These are phyloP conservation scores for Tetrax tetrax DNA, from an alignment of 2,113 vertebrate genomes.

Conservation along the genomic window DNA sequence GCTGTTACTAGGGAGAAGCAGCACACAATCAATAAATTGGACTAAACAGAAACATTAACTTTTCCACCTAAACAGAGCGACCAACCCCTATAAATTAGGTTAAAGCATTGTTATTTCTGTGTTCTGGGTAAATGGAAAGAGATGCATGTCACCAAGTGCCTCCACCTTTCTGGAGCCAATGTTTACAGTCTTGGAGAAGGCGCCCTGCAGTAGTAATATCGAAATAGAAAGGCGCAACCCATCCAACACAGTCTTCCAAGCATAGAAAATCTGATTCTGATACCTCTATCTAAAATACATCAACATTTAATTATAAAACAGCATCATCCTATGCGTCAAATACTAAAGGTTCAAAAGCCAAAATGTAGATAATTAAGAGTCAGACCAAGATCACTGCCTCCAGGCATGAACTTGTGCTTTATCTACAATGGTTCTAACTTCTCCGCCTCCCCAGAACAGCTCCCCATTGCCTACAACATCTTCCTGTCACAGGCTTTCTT, in stretches of 20 bases:
- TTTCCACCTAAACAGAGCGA: background rate
- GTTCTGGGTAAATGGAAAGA: background rate
- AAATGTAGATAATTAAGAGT: background rate
- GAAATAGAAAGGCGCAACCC: background rate
- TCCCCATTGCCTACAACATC: background rate
- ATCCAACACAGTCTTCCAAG: background rate
- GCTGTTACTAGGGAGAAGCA: slow-evolving; percentile 34
- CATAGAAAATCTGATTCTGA: background rate
- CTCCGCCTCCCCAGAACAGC: background rate
- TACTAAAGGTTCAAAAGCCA: background rate
- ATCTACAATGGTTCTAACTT: background rate
- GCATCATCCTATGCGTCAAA: background rate
- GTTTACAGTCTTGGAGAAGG: fast-evolving
- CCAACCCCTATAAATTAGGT: background rate
- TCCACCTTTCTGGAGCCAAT: background rate
- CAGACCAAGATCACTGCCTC: background rate
- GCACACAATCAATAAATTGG: background rate
- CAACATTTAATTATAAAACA: background rate
- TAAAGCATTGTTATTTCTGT: background rate
- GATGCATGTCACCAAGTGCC: background rate
- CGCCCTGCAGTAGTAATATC: background rate
- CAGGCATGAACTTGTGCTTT: background rate
- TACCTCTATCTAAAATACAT: background rate
- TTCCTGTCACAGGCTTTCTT: background rate
- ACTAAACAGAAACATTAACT: background rate